Percentiles rank a stretch among this genome's conserved stretches.
These are phyloP conservation scores for Cyprinodon variegatus DNA, from an alignment of 2,113 vertebrate species.

Conservation along the genomic window DNA sequence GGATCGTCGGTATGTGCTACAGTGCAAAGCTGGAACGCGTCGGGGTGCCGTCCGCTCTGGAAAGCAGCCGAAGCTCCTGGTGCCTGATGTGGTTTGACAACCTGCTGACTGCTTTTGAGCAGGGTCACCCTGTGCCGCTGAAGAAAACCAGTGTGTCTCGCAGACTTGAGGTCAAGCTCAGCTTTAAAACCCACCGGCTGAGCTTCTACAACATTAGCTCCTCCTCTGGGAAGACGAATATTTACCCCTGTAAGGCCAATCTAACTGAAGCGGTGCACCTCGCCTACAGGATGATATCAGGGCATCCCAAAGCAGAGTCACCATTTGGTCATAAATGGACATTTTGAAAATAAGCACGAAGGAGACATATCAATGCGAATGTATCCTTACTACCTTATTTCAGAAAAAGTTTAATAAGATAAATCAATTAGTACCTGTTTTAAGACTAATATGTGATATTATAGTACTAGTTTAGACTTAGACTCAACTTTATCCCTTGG, in stretches of 20 bases:
- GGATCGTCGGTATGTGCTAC: constrained; percentile 79
- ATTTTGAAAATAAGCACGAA: background rate
- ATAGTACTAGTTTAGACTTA: background rate
- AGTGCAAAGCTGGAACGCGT: constrained; percentile 72
- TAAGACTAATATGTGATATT: constrained; percentile 1
- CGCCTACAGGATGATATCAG: constrained; percentile 83
- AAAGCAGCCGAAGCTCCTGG: constrained; percentile 82
- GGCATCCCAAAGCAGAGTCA: constrained; percentile 69
- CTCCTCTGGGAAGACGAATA: constrained; percentile 69
- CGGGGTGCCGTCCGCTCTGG: constrained; percentile 82
- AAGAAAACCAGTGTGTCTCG: constrained; percentile 71
- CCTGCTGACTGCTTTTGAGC: constrained; percentile 81
- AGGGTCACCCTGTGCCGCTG: constrained; percentile 69
- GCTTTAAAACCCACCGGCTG: constrained; percentile 76
- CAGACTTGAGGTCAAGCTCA: constrained; percentile 76
- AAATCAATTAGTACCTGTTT: background rate
- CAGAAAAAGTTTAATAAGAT: constrained; percentile 2
- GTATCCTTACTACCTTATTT: background rate
- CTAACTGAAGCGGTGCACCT: constrained; percentile 80
- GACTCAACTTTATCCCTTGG: too few species aligned
- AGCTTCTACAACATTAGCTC: constrained; percentile 81
- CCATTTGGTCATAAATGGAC: constrained; percentile 53
- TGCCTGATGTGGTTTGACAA: constrained; percentile 82
- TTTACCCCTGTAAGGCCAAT: constrained; percentile 74
- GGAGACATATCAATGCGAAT: background rate